Percentiles rank a stretch among this genome's conserved stretches.
Conservation (phyloP, 2,797 vertebrate species). For the Peromyscus nudipes region DNA sequence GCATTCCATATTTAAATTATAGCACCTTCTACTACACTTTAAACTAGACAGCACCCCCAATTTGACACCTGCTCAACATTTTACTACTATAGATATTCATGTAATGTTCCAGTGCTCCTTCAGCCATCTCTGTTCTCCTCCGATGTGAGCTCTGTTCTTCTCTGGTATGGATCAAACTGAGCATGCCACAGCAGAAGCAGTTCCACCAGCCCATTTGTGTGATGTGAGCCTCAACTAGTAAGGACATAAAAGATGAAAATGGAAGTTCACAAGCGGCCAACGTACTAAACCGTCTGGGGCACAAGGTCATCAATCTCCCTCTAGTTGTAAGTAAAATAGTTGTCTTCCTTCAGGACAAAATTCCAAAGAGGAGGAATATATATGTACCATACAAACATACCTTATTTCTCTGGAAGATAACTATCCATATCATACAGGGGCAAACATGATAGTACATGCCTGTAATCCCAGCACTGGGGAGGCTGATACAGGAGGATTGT, state of each 20-base stretch:
- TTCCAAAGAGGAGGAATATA: not conserved
- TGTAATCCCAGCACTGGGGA: not conserved
- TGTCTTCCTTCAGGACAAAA: not conserved
- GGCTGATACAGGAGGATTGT: not conserved
- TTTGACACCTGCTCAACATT: not conserved
- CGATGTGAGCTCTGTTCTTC: not conserved
- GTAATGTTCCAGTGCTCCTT: not conserved
- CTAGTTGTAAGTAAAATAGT: slow-evolving; percentile 22
- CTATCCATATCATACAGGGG: not conserved
- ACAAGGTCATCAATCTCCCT: not conserved
- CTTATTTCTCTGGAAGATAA: not conserved
- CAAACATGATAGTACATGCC: not conserved
- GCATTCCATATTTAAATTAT: not conserved
- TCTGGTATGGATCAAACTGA: slow-evolving; percentile 22
- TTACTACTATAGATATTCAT: not conserved
- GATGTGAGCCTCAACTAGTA: slow-evolving; percentile 25
- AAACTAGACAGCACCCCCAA: not conserved
- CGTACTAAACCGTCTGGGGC: not conserved
- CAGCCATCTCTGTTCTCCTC: not conserved
- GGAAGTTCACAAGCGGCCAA: not conserved
- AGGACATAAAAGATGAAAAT: not conserved
- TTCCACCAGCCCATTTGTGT: slow-evolving; percentile 14
- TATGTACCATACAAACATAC: not conserved
- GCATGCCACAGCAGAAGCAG: slow-evolving; percentile 22
- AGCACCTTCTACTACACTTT: not conserved